Conservation (phyloP, 2,797 vertebrate genomes). For the Paratrypauchen microcephalus region DNA sequence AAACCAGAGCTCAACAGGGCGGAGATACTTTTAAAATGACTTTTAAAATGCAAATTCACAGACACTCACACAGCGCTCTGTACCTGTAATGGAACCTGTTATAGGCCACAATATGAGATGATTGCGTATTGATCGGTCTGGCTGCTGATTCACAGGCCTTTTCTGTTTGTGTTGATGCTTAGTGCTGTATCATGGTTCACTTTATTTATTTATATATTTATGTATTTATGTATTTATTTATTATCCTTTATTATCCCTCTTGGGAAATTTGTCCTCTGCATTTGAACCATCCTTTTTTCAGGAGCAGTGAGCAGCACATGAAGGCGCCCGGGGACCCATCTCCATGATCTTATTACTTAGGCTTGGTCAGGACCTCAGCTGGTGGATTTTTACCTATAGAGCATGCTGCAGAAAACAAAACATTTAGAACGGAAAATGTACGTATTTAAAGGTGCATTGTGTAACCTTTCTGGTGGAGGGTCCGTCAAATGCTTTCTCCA, state of each 20-base stretch:
- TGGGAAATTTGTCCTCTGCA: no score
- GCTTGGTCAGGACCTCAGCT: no score
- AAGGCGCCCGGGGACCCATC: no score
- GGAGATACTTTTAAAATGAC: slow-evolving; percentile 7
- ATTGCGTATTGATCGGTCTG: slow-evolving; percentile 58
- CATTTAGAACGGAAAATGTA: neutral
- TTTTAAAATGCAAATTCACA: slow-evolving; percentile 6
- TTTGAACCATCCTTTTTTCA: no score
- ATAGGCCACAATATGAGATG: slow-evolving; percentile 36
- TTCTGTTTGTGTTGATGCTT: slow-evolving; percentile 33
- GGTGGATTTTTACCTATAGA: no score
- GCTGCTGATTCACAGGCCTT: slow-evolving; percentile 41
- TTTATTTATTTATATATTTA: no score
- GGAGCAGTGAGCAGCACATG: no score
- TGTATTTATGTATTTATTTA: no score
- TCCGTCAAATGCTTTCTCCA: no score
- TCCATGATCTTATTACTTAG: no score
- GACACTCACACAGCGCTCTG: neutral
- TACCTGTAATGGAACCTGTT: neutral
- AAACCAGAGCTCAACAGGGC: slow-evolving; percentile 4
- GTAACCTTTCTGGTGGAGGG: no score
- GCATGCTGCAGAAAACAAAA: neutral
- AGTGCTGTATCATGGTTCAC: slow-evolving; percentile 56
- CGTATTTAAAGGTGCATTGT: neutral
- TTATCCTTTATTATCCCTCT: no score